phyloP scores from a whole-genome alignment of 2,113 vertebrate genomes.

The Lagenorhynchus albirostris region DNA sequence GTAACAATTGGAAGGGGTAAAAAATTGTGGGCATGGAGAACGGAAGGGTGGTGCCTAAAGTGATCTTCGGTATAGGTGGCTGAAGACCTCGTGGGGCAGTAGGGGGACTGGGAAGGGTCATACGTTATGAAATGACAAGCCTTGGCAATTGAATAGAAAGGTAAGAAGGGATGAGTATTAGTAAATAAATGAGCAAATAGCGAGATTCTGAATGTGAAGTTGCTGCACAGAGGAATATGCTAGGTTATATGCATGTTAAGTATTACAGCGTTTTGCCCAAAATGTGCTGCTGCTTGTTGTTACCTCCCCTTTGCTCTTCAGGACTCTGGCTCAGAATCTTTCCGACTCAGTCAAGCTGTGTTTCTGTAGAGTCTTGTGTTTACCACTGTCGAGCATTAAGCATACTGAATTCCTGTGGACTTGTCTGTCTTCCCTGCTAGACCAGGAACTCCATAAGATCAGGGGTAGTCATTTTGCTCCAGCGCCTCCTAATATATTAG shows the following conservation, averaged over 20 bases:
- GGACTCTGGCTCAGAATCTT: background rate
- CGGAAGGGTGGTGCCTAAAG: background rate
- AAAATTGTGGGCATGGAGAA: background rate
- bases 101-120: background rate
- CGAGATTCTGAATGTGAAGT: background rate
- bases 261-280: background rate
- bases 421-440: background rate
- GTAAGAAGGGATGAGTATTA: background rate
- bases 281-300: background rate
- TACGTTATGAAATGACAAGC: background rate
- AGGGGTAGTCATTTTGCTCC: background rate
- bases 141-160: background rate
- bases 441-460: background rate
- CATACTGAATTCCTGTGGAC: background rate
- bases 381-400: background rate
- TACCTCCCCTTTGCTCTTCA: background rate
- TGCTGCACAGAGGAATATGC: background rate
- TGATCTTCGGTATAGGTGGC: background rate
- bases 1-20: background rate
- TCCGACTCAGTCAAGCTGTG: background rate
- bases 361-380: background rate
- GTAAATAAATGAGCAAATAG: background rate
- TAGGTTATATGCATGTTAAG: background rate
- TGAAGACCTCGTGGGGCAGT: background rate
- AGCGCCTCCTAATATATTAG: background rate